A percentile compares a stretch with the other conserved stretches of the same genome.
Evolutionary conservation across 1,140 invertebrate genomes (phyloP).

Genomic region (Onthophagus taurus): DNA sequence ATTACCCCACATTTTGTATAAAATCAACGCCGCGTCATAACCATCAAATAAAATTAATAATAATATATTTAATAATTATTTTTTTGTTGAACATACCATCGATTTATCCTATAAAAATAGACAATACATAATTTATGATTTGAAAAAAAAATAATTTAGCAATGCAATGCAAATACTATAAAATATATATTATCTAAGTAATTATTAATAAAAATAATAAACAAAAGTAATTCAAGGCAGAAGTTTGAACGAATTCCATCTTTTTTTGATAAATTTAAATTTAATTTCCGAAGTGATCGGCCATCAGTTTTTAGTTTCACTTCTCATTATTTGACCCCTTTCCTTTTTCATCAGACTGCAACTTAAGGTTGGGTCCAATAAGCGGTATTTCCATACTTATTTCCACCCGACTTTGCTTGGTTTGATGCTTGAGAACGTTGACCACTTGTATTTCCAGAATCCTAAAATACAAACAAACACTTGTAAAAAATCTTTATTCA

Average conservation of each 20-base stretch:
- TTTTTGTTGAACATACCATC: too few relatives aligned
- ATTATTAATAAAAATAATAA: constrained; percentile 11
- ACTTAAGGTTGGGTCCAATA: constrained; percentile 46
- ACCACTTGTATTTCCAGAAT: constrained; percentile 53
- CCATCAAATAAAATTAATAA: constrained; percentile 15
- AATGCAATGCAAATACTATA: constrained; percentile 12
- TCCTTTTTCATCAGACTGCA: too few relatives aligned
- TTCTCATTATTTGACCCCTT: too few relatives aligned
- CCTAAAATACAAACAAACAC: too few relatives aligned
- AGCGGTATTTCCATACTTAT: constrained; percentile 52
- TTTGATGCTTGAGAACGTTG: constrained; percentile 57
- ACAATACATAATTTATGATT: too few relatives aligned
- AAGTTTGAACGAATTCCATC: too few relatives aligned
- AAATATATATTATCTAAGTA: constrained; percentile 15
- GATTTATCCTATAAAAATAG: too few relatives aligned
- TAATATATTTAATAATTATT: not conserved
- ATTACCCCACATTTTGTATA: constrained; percentile 17
- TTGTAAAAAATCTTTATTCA: too few relatives aligned
- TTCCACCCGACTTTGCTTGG: constrained; percentile 57
- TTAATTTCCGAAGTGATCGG: constrained; percentile 21
- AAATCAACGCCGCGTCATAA: constrained; percentile 3
- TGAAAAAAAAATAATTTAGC: too few relatives aligned
- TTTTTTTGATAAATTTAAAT: too few relatives aligned
- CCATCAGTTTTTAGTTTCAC: constrained; percentile 4
- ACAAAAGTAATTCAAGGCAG: constrained; percentile 20